These are phyloP conservation scores for Stratiomys singularior DNA, from an alignment of 2,888 invertebrate species.

Conservation along the genomic window DNA sequence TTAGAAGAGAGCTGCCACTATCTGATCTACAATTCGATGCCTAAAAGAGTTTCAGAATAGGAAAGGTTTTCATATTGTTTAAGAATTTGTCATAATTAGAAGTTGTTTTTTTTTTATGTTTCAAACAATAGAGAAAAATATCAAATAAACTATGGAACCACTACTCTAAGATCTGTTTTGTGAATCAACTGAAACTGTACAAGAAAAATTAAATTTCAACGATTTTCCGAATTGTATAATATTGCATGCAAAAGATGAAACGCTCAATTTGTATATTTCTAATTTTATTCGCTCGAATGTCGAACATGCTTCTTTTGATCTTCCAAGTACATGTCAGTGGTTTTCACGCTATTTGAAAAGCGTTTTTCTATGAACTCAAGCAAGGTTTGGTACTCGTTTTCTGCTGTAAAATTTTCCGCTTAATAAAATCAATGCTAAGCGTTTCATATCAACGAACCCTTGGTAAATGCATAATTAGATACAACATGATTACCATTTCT, in stretches of 20 bases:
- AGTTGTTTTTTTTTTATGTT: not conserved
- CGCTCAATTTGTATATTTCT: not conserved
- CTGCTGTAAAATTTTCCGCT: too few relatives aligned
- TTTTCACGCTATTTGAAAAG: too few relatives aligned
- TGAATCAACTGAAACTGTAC: not conserved
- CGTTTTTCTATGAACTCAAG: too few relatives aligned
- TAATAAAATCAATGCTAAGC: too few relatives aligned
- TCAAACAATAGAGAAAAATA: not conserved
- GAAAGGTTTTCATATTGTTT: conserved; percentile 47
- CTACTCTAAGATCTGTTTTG: not conserved
- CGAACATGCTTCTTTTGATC: too few relatives aligned
- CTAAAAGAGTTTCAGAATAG: conserved; percentile 61
- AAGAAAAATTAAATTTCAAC: too few relatives aligned
- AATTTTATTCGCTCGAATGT: not conserved
- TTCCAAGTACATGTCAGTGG: too few relatives aligned
- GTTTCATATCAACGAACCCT: too few relatives aligned
- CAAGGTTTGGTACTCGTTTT: too few relatives aligned
- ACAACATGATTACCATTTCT: too few relatives aligned
- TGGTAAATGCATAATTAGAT: too few relatives aligned
- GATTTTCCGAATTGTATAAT: too few relatives aligned
- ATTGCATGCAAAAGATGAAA: not conserved
- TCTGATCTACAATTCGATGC: conserved; percentile 66
- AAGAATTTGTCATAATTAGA: conserved; percentile 9
- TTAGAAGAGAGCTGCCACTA: conserved; percentile 79
- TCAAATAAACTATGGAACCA: not conserved